Base-by-base conservation (phyloP, 37 sponge, comb jelly and placozoan genomes). In the Crambe crambe region DNA sequence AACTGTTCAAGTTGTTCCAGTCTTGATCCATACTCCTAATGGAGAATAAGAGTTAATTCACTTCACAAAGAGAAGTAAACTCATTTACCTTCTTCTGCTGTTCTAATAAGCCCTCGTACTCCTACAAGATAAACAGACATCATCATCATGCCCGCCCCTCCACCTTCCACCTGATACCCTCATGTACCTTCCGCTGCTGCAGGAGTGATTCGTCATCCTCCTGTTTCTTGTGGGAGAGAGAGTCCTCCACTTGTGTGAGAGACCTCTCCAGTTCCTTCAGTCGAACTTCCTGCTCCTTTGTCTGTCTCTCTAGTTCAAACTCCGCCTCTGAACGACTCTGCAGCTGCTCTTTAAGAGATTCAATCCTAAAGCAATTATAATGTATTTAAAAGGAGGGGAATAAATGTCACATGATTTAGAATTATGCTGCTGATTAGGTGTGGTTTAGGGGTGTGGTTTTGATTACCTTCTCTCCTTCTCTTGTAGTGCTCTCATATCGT, bases 1-100 rank as follows among this genome's bases (percentile, higher is more conserved):
- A 75, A 74, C 67, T 89, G 68, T 22, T 89, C 75, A 15, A 89
- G 62, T 22, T 89, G 61, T 2, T 77, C 84, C 31, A 89, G 36
- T 27, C 73, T 78, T 0, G 58, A 31, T 31, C 78, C 60, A 56
- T 77, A 77, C 32, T 78, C 79, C 86, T 85, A 44, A 0, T 38
- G 62, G 4, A 68, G 31, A 68, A 68, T 61, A 21, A 61, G 30
- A 23, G 63, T 21, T 61, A 29, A 23, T 4, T 47, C 12, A 61
- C 63, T 61, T 61, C 25, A 61, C 15, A 29, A 29, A 61, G 15
- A 23, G 63, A 29, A 61, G 18, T 27, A 61, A 8, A 61, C 15
- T 61, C 63, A 41, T 43, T 27, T 65, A 82, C 73, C 39, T 32
- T 42, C 35, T 61, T 82, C 66, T 82, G 82, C 37, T 63, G 73